These are phyloP conservation scores for Drosophila micromelanica DNA, from an alignment of 1,140 invertebrate species.

Conservation along the genomic window DNA sequence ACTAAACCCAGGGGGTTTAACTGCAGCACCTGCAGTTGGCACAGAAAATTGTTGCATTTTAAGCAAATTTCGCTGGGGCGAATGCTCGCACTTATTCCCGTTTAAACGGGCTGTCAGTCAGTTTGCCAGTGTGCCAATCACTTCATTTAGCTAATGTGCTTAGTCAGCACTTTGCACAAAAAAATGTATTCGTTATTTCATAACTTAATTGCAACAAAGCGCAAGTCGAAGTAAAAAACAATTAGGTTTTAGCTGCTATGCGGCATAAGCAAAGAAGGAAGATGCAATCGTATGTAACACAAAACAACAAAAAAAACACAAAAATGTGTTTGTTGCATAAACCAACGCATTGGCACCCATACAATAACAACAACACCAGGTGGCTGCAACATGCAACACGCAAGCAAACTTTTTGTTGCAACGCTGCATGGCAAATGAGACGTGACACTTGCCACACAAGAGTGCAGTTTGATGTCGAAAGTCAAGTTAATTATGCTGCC, in stretches of 20 bases:
- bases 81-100: not conserved
- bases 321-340: constrained; percentile 63
- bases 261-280: constrained; percentile 26
- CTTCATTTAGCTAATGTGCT: constrained; percentile 52
- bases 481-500: constrained; percentile 17
- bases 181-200: constrained; percentile 52
- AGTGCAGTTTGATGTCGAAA: constrained; percentile 27
- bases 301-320: constrained; percentile 1
- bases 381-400: constrained; percentile 40
- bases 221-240: constrained; percentile 39
- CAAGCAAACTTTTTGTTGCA: constrained; percentile 51
- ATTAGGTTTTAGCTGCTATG: constrained; percentile 53
- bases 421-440: constrained; percentile 15
- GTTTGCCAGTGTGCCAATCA: constrained; percentile 50
- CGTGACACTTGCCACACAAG: constrained; percentile 23
- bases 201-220: constrained; percentile 69
- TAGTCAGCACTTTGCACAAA: constrained; percentile 67
- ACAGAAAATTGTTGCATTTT: constrained; percentile 5
- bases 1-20: constrained; percentile 5
- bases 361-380: constrained; percentile 21
- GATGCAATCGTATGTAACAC: constrained; percentile 22
- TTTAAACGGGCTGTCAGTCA: not conserved
- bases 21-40: constrained; percentile 8
- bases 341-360: constrained; percentile 22
- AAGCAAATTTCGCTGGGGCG: not conserved